A percentile compares a stretch with the other conserved stretches of the same genome.
These are phyloP conservation scores for Tangara arthus DNA, from an alignment of 2,797 vertebrate species.

Conservation along the genomic window DNA sequence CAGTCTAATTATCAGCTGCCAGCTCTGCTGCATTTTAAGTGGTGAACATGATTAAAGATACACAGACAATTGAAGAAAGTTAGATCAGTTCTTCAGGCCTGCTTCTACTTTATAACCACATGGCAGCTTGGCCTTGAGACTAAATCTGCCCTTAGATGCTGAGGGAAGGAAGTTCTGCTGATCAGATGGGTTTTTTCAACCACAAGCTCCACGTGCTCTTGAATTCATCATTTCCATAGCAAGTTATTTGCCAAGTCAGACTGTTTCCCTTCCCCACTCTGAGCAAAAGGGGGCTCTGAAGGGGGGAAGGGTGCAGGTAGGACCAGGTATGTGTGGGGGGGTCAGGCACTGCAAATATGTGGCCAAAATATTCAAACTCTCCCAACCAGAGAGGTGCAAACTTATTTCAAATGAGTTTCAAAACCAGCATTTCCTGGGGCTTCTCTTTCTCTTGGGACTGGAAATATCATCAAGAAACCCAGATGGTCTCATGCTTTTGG, in stretches of 20 bases:
- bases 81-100: constrained; percentile 47
- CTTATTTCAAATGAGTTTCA: neutral
- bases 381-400: neutral
- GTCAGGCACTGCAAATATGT: fast-evolving
- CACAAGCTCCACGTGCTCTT: neutral
- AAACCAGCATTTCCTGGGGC: neutral
- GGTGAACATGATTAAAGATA: constrained; percentile 67
- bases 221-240: neutral
- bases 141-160: constrained; percentile 52
- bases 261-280: neutral
- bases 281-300: neutral
- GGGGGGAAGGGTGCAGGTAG: neutral
- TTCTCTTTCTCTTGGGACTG: neutral
- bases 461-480: neutral
- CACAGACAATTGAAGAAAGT: constrained; percentile 47
- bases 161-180: constrained; percentile 23
- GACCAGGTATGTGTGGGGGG: neutral
- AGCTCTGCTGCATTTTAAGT: constrained; percentile 58
- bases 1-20: constrained; percentile 66
- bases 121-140: constrained; percentile 40
- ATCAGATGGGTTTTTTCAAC: neutral
- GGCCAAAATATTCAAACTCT: neutral
- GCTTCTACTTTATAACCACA: constrained; percentile 48
- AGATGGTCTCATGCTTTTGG: neutral
- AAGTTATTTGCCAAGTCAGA: neutral